Evolutionary conservation across 2,888 invertebrate genomes (phyloP).

Genomic region (Drosophila pegasa): DNA sequence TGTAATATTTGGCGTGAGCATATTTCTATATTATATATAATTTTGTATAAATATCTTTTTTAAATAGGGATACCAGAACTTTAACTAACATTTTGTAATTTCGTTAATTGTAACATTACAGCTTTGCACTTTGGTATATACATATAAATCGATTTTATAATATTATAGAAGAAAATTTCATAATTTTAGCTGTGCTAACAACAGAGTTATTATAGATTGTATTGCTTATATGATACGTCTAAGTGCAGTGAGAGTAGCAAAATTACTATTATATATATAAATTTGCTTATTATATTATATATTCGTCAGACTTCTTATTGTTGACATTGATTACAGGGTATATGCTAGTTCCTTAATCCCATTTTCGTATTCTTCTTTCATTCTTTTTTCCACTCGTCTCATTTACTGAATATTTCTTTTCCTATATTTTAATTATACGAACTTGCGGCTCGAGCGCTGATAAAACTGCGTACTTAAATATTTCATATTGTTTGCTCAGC

Average conservation of each 20-base stretch:
- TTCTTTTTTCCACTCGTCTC: constrained; percentile 1
- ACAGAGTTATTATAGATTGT: neutral
- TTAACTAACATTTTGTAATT: too few relatives aligned
- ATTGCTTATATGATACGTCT: neutral
- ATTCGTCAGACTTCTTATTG: too few relatives aligned
- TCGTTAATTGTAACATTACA: neutral
- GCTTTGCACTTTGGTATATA: neutral
- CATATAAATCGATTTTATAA: neutral
- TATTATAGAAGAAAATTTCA: neutral
- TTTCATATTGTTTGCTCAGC: constrained; percentile 40
- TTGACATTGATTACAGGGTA: neutral
- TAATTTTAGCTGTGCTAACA: neutral
- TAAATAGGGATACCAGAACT: too few relatives aligned
- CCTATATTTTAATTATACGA: constrained; percentile 9
- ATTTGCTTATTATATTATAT: too few relatives aligned
- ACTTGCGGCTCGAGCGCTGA: constrained; percentile 26
- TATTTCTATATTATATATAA: neutral
- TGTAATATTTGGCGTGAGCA: neutral
- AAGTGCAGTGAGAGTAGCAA: neutral
- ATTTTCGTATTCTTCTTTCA: constrained; percentile 10
- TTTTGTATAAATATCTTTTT: neutral
- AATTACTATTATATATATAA: too few relatives aligned
- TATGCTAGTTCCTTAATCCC: neutral
- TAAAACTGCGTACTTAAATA: constrained; percentile 38
- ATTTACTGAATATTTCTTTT: constrained; percentile 8